A percentile compares a stretch with the other conserved stretches of the same genome.
phyloP scores from a whole-genome alignment of 2,888 invertebrate genomes.

The Polyommatus iphigenia region DNA sequence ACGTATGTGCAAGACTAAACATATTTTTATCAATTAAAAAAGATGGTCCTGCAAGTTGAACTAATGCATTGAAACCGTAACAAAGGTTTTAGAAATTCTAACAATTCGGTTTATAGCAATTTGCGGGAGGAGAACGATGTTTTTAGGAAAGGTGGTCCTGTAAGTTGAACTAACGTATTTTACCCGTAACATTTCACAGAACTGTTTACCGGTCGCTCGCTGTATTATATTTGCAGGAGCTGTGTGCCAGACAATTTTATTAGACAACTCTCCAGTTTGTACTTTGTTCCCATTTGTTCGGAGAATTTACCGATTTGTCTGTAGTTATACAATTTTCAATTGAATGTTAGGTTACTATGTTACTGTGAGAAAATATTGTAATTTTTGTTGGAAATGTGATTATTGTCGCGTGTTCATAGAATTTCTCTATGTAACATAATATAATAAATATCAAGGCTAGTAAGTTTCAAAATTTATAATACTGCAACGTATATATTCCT shows the following conservation, averaged over 20 bases:
- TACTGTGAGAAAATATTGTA: not conserved
- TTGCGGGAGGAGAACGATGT: no score
- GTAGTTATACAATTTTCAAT: not conserved
- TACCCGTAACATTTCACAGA: not conserved
- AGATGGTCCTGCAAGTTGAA: no score
- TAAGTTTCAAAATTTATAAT: no score
- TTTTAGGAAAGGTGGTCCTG: no score
- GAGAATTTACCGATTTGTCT: not conserved
- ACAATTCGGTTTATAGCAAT: no score
- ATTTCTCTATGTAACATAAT: no score
- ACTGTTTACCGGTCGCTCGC: constrained; percentile 9
- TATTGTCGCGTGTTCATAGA: not conserved
- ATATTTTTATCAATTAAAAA: no score
- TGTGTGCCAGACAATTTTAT: constrained; percentile 20
- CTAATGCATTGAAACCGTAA: not conserved
- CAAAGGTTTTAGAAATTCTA: not conserved
- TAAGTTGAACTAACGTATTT: not conserved
- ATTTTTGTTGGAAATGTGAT: not conserved
- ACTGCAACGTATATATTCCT: no score
- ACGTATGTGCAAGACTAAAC: no score
- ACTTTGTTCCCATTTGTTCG: not conserved
- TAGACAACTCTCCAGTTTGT: not conserved
- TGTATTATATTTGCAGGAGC: constrained; percentile 10
- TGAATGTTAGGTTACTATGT: not conserved
- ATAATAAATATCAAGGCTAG: no score